Conservation (phyloP, 2,113 vertebrate species). For the Bufo gargarizans region DNA sequence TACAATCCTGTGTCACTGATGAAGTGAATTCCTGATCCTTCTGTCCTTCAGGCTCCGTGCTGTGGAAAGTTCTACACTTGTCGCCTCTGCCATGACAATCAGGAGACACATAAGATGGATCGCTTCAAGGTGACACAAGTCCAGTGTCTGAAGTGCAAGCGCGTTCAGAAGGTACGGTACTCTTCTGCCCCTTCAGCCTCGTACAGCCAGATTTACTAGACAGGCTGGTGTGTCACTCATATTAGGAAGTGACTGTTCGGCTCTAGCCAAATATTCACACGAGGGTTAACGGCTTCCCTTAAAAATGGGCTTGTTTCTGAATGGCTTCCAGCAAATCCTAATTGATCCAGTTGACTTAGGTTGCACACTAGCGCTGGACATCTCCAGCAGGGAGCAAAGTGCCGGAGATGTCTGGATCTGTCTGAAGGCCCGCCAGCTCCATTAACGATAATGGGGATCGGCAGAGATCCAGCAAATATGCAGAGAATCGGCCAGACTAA, state of each 20-base stretch:
- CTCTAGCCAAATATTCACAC: not conserved
- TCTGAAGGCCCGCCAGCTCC: no score
- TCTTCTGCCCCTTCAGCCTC: not conserved
- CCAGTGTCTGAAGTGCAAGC: conserved; percentile 81
- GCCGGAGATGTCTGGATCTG: no score
- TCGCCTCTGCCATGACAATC: conserved; percentile 89
- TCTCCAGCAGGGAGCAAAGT: no score
- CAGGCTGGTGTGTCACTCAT: no score
- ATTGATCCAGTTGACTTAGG: no score
- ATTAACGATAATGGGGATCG: no score
- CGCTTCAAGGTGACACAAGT: conserved; percentile 89
- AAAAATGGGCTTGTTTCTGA: not conserved
- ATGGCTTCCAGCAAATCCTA: no score
- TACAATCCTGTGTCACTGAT: not conserved
- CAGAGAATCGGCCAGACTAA: no score
- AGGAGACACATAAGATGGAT: conserved; percentile 85
- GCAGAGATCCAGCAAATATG: no score
- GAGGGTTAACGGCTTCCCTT: not conserved
- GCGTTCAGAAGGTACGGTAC: conserved; percentile 79
- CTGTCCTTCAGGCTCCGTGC: conserved; percentile 82
- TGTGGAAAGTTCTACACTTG: conserved; percentile 92
- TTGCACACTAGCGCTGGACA: no score
- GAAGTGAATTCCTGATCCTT: conserved; percentile 9
- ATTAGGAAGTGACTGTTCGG: no score
- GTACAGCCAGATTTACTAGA: not conserved